A percentile compares a stretch with the other conserved stretches of the same genome.
Evolutionary conservation across 2,797 vertebrate genomes (phyloP).

Genomic region (Semaprochilodus insignis): DNA sequence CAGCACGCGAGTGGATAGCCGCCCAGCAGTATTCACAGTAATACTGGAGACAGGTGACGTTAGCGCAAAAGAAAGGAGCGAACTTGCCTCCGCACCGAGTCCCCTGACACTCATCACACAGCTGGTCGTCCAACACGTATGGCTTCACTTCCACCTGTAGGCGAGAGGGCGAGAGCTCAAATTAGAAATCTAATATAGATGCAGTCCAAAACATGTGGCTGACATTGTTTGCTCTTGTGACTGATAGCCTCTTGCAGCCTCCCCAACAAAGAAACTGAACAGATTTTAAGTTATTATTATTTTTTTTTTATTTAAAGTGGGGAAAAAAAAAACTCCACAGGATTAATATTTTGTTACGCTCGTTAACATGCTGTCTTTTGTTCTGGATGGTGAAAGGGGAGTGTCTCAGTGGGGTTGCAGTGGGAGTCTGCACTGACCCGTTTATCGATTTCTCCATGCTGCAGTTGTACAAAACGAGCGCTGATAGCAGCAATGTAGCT

Average conservation of each 20-base stretch:
- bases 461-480: conserved; percentile 99
- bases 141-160: conserved; percentile 99
- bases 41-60: conserved; percentile 99
- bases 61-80: conserved; percentile 99
- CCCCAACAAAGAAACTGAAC: neutral
- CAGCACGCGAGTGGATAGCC: conserved; percentile 97
- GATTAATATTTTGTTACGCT: neutral
- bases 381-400: neutral
- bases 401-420: conserved; percentile 28
- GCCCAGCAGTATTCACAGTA: conserved; percentile 99
- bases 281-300: too few relatives aligned
- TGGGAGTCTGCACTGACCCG: conserved; percentile 85
- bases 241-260: neutral
- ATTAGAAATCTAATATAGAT: neutral
- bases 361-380: conserved; percentile 7
- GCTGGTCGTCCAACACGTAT: conserved; percentile 99
- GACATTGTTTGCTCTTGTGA: neutral
- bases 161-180: neutral
- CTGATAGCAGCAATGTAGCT: conserved; percentile 99
- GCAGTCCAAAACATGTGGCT: neutral
- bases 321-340: neutral
- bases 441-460: conserved; percentile 99
- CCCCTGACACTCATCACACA: conserved; percentile 99
- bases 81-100: conserved; percentile 98
- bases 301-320: too few relatives aligned